These are phyloP conservation scores for Mixornis gularis DNA, from an alignment of 2,113 vertebrate genomes.

Conservation along the genomic window DNA sequence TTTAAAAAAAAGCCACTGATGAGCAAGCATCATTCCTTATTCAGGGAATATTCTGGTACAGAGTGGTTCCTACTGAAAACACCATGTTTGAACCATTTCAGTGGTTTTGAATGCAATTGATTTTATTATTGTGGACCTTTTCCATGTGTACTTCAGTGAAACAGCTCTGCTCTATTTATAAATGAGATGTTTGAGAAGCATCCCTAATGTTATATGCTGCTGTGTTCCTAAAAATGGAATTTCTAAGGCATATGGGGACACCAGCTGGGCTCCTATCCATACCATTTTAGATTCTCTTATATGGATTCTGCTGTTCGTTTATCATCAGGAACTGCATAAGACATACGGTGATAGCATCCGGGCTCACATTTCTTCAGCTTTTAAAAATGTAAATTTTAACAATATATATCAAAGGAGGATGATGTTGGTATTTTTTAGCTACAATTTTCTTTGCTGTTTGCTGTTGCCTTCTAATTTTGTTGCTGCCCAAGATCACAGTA, in stretches of 20 bases:
- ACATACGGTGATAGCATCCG: constrained; percentile 39
- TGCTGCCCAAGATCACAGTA: constrained; percentile 10
- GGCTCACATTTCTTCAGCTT: constrained; percentile 23
- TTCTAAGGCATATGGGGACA: constrained; percentile 56
- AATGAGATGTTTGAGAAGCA: constrained; percentile 8
- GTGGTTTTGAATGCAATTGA: not conserved
- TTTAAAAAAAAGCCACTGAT: not conserved
- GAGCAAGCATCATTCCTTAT: not conserved
- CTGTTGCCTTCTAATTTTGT: constrained; percentile 10
- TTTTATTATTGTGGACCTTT: constrained; percentile 7
- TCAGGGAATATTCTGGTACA: not conserved
- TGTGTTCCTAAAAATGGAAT: constrained; percentile 52
- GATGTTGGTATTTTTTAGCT: constrained; percentile 27
- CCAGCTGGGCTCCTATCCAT: constrained; percentile 58
- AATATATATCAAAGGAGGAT: constrained; percentile 22
- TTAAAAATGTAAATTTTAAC: constrained; percentile 45
- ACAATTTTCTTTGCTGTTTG: not conserved
- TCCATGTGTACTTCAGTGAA: not conserved
- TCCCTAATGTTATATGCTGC: not conserved
- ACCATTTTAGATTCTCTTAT: constrained; percentile 28
- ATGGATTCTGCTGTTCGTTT: constrained; percentile 27
- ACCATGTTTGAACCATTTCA: not conserved
- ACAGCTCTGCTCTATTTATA: constrained; percentile 8
- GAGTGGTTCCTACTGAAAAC: not conserved
- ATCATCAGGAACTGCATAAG: constrained; percentile 42